A percentile compares a stretch with the other conserved stretches of the same genome.
These are phyloP conservation scores for Polymixis flavicincta DNA, from an alignment of 2,888 invertebrate species.

Conservation along the genomic window DNA sequence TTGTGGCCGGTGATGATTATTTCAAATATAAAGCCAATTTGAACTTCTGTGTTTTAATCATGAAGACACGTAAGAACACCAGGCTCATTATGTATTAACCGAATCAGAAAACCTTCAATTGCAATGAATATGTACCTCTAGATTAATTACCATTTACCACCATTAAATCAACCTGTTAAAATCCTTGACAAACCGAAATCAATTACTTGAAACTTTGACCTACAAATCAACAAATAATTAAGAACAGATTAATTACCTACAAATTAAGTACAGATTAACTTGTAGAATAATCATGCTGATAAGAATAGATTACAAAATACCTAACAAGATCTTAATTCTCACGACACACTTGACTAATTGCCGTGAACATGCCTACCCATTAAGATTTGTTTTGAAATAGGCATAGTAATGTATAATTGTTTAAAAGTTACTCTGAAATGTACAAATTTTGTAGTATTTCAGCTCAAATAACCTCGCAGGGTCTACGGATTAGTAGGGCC, in stretches of 20 bases:
- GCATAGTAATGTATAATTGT: constrained; percentile 23
- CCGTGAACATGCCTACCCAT: constrained; percentile 34
- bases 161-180: constrained; percentile 21
- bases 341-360: constrained; percentile 62
- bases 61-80: too few species aligned
- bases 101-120: too few species aligned
- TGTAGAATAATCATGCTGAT: constrained; percentile 18
- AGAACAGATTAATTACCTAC: constrained; percentile 23
- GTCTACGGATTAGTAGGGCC: not conserved
- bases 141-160: not conserved
- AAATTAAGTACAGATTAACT: constrained; percentile 11
- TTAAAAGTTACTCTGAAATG: constrained; percentile 4
- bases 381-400: constrained; percentile 11
- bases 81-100: too few species aligned
- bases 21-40: too few species aligned
- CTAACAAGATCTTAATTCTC: constrained; percentile 43
- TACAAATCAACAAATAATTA: constrained; percentile 36
- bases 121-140: too few species aligned
- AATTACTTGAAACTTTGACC: constrained; percentile 42
- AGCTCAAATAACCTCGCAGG: too few species aligned
- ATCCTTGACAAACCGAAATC: constrained; percentile 39
- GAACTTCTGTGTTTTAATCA: too few species aligned
- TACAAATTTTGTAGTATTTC: not conserved
- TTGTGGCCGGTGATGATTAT: too few species aligned
- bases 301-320: constrained; percentile 59